Evolutionary conservation across 2,797 vertebrate species (phyloP).

Genomic region (Clarias fuscus): DNA sequence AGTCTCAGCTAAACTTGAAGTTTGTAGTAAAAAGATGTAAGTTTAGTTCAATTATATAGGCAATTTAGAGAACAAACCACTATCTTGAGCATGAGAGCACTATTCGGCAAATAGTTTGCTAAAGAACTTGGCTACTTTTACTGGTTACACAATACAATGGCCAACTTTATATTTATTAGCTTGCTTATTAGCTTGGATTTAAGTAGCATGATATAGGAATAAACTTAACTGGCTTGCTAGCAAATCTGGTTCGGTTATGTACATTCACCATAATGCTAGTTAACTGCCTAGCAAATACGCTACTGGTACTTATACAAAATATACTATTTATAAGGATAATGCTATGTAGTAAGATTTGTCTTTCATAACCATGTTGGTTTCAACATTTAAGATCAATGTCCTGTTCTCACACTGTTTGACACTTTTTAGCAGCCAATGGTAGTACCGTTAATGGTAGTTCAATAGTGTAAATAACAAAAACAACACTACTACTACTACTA

Average conservation of each 20-base stretch:
- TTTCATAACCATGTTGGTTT: not conserved
- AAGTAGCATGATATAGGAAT: not conserved
- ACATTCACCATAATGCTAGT: not conserved
- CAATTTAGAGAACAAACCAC: not conserved
- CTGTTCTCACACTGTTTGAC: not conserved
- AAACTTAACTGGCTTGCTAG: not conserved
- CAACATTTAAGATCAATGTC: not conserved
- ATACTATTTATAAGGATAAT: not conserved
- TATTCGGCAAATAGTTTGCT: not conserved
- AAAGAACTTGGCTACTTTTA: not conserved
- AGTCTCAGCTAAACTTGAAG: not conserved
- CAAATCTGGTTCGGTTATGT: not conserved
- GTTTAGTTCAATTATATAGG: not conserved
- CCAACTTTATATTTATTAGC: not conserved
- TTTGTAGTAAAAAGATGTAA: not conserved
- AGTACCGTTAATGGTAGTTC: not conserved
- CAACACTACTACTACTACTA: not conserved
- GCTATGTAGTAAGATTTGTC: not conserved
- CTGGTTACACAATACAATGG: not conserved
- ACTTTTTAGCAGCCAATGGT: not conserved
- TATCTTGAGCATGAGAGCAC: not conserved
- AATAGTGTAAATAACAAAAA: not conserved
- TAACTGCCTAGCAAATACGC: not conserved
- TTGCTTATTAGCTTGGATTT: not conserved
- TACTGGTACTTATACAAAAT: not conserved